These are phyloP conservation scores for Petrosia ficiformis DNA, from an alignment of 37 sponge, comb jelly and placozoan species.

Conservation along the genomic window DNA sequence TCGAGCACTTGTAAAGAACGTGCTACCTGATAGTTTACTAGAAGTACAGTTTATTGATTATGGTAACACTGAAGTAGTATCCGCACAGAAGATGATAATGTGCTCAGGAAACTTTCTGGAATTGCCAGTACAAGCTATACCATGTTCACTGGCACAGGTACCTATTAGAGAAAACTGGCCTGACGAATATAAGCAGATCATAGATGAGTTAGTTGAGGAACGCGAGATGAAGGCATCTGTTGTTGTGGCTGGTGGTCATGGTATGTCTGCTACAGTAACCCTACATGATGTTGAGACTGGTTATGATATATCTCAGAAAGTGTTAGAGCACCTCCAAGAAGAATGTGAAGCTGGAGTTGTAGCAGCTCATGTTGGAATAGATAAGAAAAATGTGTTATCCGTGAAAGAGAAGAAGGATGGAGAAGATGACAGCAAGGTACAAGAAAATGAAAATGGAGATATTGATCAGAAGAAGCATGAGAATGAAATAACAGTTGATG, in stretches of 20 bases:
- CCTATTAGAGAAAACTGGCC: constrained; percentile 73
- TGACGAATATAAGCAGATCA: constrained; percentile 28
- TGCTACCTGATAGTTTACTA: constrained; percentile 18
- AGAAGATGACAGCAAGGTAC: background rate
- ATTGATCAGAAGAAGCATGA: background rate
- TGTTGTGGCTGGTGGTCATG: constrained; percentile 39
- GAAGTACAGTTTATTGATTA: constrained; percentile 70
- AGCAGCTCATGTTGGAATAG: background rate
- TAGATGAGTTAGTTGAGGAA: constrained; percentile 17
- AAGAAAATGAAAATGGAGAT: background rate
- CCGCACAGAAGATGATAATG: constrained; percentile 27
- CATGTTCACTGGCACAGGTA: constrained; percentile 63
- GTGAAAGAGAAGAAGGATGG: background rate
- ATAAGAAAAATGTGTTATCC: no score
- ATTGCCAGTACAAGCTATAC: constrained; percentile 68
- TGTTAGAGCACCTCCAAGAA: constrained; percentile 53
- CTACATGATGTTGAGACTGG: constrained; percentile 33
- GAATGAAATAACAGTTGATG: background rate
- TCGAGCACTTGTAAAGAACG: constrained; percentile 52
- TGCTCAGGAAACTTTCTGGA: constrained; percentile 66
- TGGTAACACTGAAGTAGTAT: constrained; percentile 51
- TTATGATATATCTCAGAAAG: constrained; percentile 22
- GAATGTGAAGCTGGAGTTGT: constrained; percentile 53
- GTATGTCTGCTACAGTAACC: constrained; percentile 45
- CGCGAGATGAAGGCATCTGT: constrained; percentile 48